Evolutionary conservation across 2,113 vertebrate genomes (phyloP), one percentile per base, ranked within the genome.

Genomic region (Sapayoa aenigma): DNA sequence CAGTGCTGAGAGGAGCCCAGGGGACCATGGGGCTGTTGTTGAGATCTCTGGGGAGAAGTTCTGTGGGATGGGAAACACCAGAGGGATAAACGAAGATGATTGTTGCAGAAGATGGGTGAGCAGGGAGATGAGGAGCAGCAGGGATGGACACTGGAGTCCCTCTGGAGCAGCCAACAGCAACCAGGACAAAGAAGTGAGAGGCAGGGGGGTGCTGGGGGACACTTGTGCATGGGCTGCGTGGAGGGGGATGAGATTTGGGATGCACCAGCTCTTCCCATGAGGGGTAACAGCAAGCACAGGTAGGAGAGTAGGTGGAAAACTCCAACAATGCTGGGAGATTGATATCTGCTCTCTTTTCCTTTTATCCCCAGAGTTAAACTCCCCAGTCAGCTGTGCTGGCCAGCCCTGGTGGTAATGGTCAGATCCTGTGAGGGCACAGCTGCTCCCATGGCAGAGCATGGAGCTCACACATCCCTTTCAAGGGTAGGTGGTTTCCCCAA

Each of bases 311-410:
- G 27, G 50, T 27, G 59, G 67, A 37, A 58, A 68, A 6, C 30
- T 63, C 21, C 31, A 59, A 55, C 0, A 1, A 1, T 6, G 58
- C 49, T 39, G 41, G n/a, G 41, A n/a, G 9, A 17, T 3, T 4
- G 33, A 52, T 60, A 41, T 2, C 41, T 17, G 33, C 14, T 33
- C 12, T 47, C 27, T 46, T 68, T 5, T 17, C 59, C 46, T 28
- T 31, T 18, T 1, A 6, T 31, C 47, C 52, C 3, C 3, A 2
- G 39, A 49, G 14, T 24, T 9, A 14, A n/a, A 10, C 6, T 35
- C 53, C 59, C 2, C n/a, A n/a, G n/a, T 24, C 28, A 56, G 56
- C 67, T 63, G 68, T 28, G 9, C 81, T 83, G 9, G 3, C 20
- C 39, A 24, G 1, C 11, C 5, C 67, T 12, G 1, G 47, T 24